Evolutionary conservation across 2,797 vertebrate genomes (phyloP).

Genomic region (Arnoldichthys spilopterus): DNA sequence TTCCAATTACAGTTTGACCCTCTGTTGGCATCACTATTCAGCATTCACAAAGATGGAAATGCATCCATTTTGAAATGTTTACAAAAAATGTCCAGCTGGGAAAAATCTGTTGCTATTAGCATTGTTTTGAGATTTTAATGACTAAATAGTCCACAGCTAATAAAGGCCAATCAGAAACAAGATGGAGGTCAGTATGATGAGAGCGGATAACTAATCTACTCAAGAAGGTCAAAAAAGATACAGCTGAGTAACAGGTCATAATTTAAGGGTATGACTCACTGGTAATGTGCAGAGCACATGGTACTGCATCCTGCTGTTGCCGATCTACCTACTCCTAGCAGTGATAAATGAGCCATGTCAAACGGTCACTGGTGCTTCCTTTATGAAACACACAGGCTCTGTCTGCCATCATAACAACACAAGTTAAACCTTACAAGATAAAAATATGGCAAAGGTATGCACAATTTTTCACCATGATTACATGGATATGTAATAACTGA

Average conservation of each 20-base stretch:
- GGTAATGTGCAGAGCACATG: constrained; percentile 7
- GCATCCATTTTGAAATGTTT: constrained; percentile 22
- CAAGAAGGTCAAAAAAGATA: constrained; percentile 10
- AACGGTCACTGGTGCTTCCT: constrained; percentile 17
- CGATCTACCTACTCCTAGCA: constrained; percentile 18
- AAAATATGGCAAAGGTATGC: background rate
- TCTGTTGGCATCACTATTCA: constrained; percentile 32
- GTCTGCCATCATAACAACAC: constrained; percentile 19
- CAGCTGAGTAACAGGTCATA: constrained; percentile 2
- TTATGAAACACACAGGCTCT: constrained; percentile 29
- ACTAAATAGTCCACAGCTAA: constrained; percentile 50
- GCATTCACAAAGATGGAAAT: constrained; percentile 27
- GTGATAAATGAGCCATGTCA: constrained; percentile 38
- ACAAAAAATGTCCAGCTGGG: constrained; percentile 7
- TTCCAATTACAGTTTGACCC: constrained; percentile 54
- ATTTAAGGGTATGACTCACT: constrained; percentile 21
- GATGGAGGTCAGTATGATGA: constrained; percentile 57
- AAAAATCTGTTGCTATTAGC: background rate
- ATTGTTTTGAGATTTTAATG: background rate
- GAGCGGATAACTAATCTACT: constrained; percentile 19
- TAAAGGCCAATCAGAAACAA: constrained; percentile 55
- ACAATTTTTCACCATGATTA: constrained; percentile 14
- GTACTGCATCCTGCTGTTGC: constrained; percentile 34
- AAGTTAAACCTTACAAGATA: constrained; percentile 9
- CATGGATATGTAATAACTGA: constrained; percentile 20